A percentile compares a stretch with the other conserved stretches of the same genome.
Conservation (phyloP, 2,797 vertebrate species). For the Sebastes matsubarae region DNA sequence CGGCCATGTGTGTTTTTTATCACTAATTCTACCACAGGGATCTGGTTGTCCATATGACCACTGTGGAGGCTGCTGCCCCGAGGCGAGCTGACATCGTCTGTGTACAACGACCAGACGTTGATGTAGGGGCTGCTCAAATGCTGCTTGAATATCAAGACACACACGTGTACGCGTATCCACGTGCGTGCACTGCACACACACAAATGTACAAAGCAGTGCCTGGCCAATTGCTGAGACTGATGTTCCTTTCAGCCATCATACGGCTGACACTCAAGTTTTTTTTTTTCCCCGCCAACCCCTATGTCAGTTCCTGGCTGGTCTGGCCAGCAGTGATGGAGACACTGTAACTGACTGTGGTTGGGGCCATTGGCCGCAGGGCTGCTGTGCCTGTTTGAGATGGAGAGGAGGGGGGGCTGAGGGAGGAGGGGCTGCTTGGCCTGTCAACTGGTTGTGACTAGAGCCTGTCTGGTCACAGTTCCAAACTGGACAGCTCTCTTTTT, state of each 20-base stretch:
- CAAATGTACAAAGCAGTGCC: slow-evolving; percentile 39
- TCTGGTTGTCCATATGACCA: slow-evolving; percentile 85
- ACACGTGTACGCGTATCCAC: neutral
- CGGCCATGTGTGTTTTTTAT: slow-evolving; percentile 73
- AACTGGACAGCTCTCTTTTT: slow-evolving; percentile 75
- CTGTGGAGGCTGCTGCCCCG: slow-evolving; percentile 79
- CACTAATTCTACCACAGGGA: slow-evolving; percentile 84
- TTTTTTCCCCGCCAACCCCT: slow-evolving; percentile 60
- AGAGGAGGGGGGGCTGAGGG: neutral
- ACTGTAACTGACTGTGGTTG: slow-evolving; percentile 70
- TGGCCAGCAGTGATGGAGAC: slow-evolving; percentile 70
- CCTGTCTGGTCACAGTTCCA: slow-evolving; percentile 75
- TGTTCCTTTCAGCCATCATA: slow-evolving; percentile 82
- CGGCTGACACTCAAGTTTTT: slow-evolving; percentile 75
- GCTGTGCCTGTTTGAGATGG: slow-evolving; percentile 60
- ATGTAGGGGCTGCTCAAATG: slow-evolving; percentile 83
- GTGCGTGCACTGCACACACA: slow-evolving; percentile 2
- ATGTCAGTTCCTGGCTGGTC: slow-evolving; percentile 78
- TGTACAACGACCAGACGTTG: slow-evolving; percentile 82
- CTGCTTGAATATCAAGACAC: slow-evolving; percentile 78
- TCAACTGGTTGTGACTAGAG: slow-evolving; percentile 80
- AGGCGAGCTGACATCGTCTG: slow-evolving; percentile 84
- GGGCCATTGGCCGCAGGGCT: slow-evolving; percentile 74
- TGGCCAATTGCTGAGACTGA: slow-evolving; percentile 79
- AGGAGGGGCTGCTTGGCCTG: slow-evolving; percentile 65